These are phyloP conservation scores for Leptinotarsa texana DNA, from an alignment of 1,140 invertebrate species.

Conservation along the genomic window DNA sequence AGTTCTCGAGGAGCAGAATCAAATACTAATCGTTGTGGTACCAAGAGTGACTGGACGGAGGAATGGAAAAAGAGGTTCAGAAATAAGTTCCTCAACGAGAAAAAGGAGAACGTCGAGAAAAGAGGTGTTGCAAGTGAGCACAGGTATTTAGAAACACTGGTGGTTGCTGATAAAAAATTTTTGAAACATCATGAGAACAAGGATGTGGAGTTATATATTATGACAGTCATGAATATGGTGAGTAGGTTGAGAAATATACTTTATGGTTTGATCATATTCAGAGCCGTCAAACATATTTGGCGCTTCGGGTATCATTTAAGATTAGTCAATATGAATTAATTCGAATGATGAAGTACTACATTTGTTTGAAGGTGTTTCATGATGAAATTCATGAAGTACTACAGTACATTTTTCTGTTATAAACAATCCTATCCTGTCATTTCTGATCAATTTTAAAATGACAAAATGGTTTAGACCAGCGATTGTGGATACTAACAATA, in stretches of 20 bases:
- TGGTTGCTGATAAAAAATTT: slow-evolving; percentile 71
- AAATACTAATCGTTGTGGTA: slow-evolving; percentile 41
- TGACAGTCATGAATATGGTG: slow-evolving; percentile 76
- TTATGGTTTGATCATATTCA: no score
- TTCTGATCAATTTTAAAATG: no score
- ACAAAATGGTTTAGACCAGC: no score
- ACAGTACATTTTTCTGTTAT: no score
- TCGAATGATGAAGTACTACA: no score
- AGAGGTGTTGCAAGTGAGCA: slow-evolving; percentile 53
- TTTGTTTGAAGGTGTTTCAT: no score
- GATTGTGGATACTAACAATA: no score
- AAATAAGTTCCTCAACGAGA: slow-evolving; percentile 43
- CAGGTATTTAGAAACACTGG: slow-evolving; percentile 65
- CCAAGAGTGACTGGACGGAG: slow-evolving; percentile 54
- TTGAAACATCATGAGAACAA: slow-evolving; percentile 64
- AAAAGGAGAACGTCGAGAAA: slow-evolving; percentile 39
- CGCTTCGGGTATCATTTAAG: no score
- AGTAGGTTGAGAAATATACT: slow-evolving; percentile 5
- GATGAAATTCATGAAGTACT: no score
- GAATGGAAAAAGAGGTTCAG: slow-evolving; percentile 57
- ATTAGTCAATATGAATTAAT: no score
- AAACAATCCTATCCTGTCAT: no score
- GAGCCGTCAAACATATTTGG: no score
- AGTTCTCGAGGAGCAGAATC: slow-evolving; percentile 38
- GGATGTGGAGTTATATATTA: slow-evolving; percentile 68